Evolutionary conservation across 2,888 invertebrate genomes (phyloP), one percentile per base, ranked within the genome.

Genomic region (Cerastis leucographa): DNA sequence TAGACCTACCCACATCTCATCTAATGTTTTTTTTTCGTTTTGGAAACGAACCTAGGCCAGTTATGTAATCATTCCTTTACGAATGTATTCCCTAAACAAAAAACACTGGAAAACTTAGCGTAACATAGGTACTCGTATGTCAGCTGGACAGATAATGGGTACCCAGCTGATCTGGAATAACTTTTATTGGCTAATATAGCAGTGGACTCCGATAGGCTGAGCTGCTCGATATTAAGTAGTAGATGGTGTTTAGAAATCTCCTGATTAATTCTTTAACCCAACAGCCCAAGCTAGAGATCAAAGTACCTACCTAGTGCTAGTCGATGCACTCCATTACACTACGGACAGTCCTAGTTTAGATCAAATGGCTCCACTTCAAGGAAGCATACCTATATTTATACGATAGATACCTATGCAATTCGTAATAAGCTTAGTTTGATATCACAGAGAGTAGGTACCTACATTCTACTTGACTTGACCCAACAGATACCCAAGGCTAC

Each of bases 1-100:
- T 25, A 9, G 44, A n/a, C 35, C 49, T 75, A 85, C 85, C 85
- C 82, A 49, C 67, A 85, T 54, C 49, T 17, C 11, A 42, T 49
- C 0, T 67, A 35, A 51, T 14, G 1, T 22, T 44, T 49, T 25
- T 22, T 40, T 29, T 54, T 59, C 42, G 1, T 25, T 46, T 11
- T 42, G 4, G 6, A 61, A n/a, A 42, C 14, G 22, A 7, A 61
- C 8, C 1, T 65, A 25, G 5, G 22, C 0, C 14, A 7, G 35
- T 40, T 17, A 22, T 2, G 8, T 29, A 7, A 17, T n/a, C n/a
- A 64, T 64, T 42, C 42, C 42, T 64, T 14, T n/a, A 42, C 11
- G 44, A 51, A 81, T n/a, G 7, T 12, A 14, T 51, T 49, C 25
- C 56, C 25, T 49, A 65, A 11, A 49, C 61, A 9, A 25, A 65